Conservation (phyloP, 2,113 vertebrate genomes). For the Lophius piscatorius region DNA sequence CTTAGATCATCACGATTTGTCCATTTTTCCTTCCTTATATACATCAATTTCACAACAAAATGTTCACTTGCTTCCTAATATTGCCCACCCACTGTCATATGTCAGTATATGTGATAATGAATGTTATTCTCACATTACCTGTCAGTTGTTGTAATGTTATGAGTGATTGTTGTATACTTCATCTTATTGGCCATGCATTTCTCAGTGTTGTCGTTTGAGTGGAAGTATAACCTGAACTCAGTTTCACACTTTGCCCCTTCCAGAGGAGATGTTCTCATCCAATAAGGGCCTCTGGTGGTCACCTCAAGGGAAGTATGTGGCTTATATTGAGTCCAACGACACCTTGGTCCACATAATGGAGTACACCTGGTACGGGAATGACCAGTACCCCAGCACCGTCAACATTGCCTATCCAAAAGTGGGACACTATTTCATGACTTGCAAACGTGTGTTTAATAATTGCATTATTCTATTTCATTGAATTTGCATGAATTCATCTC, state of each 20-base stretch:
- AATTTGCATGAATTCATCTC: neutral
- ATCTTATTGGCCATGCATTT: too few species aligned
- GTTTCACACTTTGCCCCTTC: neutral
- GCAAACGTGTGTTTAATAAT: neutral
- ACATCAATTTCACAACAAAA: too few species aligned
- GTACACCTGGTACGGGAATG: slow-evolving; percentile 92
- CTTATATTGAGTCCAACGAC: slow-evolving; percentile 92
- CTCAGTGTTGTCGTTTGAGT: too few species aligned
- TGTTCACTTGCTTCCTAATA: too few species aligned
- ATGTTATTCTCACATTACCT: too few species aligned
- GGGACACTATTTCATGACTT: too few species aligned
- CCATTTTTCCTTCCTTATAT: too few species aligned
- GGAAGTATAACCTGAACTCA: neutral
- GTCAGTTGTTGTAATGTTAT: too few species aligned
- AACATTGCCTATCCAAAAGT: slow-evolving; percentile 96
- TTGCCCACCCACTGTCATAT: too few species aligned
- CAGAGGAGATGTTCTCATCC: slow-evolving; percentile 96
- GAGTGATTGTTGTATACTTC: too few species aligned
- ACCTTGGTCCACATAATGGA: slow-evolving; percentile 87
- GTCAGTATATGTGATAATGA: too few species aligned
- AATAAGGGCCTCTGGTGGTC: slow-evolving; percentile 94
- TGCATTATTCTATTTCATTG: neutral
- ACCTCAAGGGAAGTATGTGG: slow-evolving; percentile 86
- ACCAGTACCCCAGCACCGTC: slow-evolving; percentile 94
- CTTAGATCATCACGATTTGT: too few species aligned